Conservation (phyloP, 2,113 vertebrate species). For the Pelecanoides urinatrix region DNA sequence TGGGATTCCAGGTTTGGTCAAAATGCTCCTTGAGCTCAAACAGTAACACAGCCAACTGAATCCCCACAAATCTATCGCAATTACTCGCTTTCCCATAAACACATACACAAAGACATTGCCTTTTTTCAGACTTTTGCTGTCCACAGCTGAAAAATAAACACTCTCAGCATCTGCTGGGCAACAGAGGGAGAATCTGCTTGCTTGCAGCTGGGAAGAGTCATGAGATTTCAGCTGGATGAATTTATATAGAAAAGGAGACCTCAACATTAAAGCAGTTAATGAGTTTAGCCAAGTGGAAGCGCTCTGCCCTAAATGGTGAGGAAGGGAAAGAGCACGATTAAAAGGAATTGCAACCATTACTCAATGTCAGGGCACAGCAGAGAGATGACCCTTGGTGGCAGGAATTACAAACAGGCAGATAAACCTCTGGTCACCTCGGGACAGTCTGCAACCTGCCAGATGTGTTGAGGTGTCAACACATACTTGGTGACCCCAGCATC, state of each 20-base stretch:
- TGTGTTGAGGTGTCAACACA: not conserved
- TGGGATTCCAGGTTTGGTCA: not conserved
- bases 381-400: not conserved
- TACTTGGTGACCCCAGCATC: not conserved
- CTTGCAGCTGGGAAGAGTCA: not conserved
- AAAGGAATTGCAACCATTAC: slow-evolving; percentile 59
- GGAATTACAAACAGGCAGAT: slow-evolving; percentile 25
- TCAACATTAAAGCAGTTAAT: slow-evolving; percentile 63
- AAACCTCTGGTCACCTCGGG: not conserved
- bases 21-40: not conserved
- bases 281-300: slow-evolving; percentile 61
- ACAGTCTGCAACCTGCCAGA: not conserved
- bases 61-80: not conserved
- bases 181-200: not conserved
- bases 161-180: not conserved
- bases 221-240: not conserved
- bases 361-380: slow-evolving; percentile 46
- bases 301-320: not conserved
- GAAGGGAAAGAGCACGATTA: not conserved
- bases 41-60: not conserved
- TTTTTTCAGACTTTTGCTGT: not conserved
- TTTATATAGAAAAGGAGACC: slow-evolving; percentile 30
- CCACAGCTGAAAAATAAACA: not conserved
- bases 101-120: not conserved
- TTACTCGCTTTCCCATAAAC: not conserved